A percentile compares a stretch with the other conserved stretches of the same genome.
Evolutionary conservation across 2,797 vertebrate genomes (phyloP).

Genomic region (Parauchenoglanis ngamensis): DNA sequence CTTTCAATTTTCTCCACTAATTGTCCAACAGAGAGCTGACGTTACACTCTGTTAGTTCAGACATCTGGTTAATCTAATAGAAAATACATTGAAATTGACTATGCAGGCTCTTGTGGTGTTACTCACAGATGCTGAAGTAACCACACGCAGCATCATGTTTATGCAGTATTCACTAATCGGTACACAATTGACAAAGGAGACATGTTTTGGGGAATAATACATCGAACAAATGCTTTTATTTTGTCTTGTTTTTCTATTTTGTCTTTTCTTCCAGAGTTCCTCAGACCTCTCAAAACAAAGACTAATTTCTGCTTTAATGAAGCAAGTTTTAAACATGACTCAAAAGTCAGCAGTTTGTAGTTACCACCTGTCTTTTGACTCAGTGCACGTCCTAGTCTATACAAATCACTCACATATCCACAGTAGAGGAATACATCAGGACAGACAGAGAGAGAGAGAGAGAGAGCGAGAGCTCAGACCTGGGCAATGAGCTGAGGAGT

Average conservation of each 20-base stretch:
- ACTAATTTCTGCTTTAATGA: neutral
- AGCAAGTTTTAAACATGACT: constrained; percentile 24
- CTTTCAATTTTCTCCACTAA: constrained; percentile 6
- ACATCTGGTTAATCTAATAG: constrained; percentile 46
- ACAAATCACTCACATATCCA: constrained; percentile 35
- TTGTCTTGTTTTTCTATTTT: constrained; percentile 20
- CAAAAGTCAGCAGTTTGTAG: constrained; percentile 8
- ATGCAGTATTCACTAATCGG: constrained; percentile 2
- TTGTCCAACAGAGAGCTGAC: constrained; percentile 30
- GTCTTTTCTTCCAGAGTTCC: neutral
- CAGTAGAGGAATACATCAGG: constrained; percentile 68
- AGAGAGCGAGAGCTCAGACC: constrained; percentile 64
- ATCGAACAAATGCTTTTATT: neutral
- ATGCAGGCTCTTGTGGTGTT: constrained; percentile 18
- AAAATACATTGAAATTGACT: constrained; percentile 31
- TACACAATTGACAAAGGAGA: neutral
- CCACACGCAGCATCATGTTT: constrained; percentile 14
- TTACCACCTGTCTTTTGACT: constrained; percentile 7
- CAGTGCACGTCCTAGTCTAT: constrained; percentile 3
- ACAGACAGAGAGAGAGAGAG: constrained; percentile 41
- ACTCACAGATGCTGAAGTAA: constrained; percentile 36
- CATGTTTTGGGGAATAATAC: neutral
- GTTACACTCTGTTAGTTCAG: constrained; percentile 44
- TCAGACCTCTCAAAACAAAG: neutral
- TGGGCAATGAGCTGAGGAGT: constrained; percentile 70